Evolutionary conservation across 2,113 vertebrate species (phyloP).

Genomic region (Peromyscus maniculatus): DNA sequence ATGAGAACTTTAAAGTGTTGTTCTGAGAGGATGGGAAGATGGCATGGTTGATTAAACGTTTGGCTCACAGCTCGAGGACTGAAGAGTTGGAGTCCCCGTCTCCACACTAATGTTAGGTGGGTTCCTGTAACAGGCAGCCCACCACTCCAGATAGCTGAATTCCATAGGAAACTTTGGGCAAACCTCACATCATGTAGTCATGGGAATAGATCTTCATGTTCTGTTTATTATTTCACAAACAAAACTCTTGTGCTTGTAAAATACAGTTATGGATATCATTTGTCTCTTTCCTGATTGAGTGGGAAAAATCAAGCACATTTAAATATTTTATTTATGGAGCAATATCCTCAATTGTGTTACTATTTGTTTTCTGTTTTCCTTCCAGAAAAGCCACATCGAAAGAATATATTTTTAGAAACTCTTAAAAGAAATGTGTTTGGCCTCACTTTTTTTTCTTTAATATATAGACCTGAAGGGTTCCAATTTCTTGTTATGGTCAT

Average conservation of each 20-base stretch:
- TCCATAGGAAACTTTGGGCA: neutral
- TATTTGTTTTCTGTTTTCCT: conserved; percentile 47
- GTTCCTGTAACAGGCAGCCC: neutral
- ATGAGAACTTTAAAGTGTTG: conserved; percentile 56
- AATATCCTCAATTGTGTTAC: neutral
- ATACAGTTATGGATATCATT: neutral
- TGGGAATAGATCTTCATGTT: neutral
- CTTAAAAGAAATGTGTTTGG: neutral
- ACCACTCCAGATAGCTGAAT: conserved; percentile 13
- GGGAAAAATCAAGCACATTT: conserved; percentile 4
- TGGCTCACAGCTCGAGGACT: no score
- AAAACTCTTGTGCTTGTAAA: neutral
- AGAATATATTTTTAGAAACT: conserved; percentile 22
- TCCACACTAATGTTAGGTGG: neutral
- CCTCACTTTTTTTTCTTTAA: conserved; percentile 51
- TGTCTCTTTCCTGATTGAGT: neutral
- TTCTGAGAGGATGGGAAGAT: neutral
- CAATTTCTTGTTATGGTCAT: conserved; percentile 2
- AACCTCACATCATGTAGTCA: neutral
- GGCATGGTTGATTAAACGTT: no score
- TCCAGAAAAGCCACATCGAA: conserved; percentile 8
- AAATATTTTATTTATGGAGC: conserved; percentile 3
- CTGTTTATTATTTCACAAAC: conserved; percentile 23
- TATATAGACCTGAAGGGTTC: neutral
- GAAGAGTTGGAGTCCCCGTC: neutral